A percentile compares a stretch with the other conserved stretches of the same genome.
Conservation (phyloP, 2,888 invertebrate species). For the Lumbricus terrestris region DNA sequence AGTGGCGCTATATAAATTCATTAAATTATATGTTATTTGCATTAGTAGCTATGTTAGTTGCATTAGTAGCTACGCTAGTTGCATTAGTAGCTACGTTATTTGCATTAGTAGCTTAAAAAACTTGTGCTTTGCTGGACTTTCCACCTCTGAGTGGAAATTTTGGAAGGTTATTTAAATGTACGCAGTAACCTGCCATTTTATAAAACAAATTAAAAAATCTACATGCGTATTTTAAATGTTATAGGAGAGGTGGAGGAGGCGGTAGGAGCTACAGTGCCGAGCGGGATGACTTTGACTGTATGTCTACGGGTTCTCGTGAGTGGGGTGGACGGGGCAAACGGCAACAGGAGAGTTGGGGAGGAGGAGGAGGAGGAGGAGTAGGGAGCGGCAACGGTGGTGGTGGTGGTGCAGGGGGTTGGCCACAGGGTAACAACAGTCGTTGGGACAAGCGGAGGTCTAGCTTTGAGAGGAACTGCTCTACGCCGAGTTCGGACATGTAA, state of each 20-base stretch:
- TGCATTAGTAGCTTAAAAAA: no score
- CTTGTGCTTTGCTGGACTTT: no score
- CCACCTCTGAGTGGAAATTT: no score
- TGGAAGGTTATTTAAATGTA: neutral
- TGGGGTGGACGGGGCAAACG: neutral
- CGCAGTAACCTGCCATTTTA: neutral
- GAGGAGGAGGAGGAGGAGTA: conserved; percentile 23
- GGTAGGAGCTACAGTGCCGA: neutral
- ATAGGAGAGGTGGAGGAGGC: neutral
- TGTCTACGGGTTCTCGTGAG: neutral
- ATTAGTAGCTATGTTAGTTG: no score
- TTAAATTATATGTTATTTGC: no score
- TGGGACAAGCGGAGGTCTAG: conserved; percentile 3
- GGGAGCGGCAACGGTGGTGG: conserved; percentile 9
- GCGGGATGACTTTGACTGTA: neutral
- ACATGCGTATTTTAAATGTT: neutral
- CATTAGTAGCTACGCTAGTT: no score
- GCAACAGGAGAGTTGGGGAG: neutral
- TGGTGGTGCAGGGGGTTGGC: conserved; percentile 18
- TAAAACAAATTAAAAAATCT: neutral
- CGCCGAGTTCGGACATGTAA: neutral
- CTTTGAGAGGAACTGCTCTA: neutral
- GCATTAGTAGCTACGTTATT: no score
- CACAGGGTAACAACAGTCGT: conserved; percentile 56
- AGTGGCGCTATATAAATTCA: no score